Evolutionary conservation across 2,888 invertebrate genomes (phyloP).

Genomic region (Eudasyphora cyanicolor): DNA sequence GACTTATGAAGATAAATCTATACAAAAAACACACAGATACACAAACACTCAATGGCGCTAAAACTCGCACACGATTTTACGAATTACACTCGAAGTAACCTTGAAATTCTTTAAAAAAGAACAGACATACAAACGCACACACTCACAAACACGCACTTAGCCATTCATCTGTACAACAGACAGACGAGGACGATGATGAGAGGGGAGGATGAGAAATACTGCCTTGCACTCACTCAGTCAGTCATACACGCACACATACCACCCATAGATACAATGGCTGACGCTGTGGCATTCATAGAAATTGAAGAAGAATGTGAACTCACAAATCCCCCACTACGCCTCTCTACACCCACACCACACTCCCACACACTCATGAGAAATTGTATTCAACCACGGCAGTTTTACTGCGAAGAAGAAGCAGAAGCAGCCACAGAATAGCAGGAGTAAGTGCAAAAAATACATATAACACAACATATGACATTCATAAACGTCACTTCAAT

Average conservation of each 20-base stretch:
- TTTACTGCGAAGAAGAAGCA: too few species aligned
- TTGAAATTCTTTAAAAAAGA: slow-evolving; percentile 58
- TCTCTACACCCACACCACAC: slow-evolving; percentile 12
- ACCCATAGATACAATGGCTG: too few species aligned
- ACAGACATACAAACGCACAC: not conserved
- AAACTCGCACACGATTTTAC: slow-evolving; percentile 32
- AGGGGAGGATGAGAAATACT: too few species aligned
- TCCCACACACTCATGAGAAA: not conserved
- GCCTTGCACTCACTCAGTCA: too few species aligned
- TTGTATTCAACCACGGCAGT: too few species aligned
- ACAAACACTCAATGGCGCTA: slow-evolving; percentile 13
- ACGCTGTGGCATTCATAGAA: slow-evolving; percentile 21
- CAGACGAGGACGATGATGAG: too few species aligned
- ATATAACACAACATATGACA: slow-evolving; percentile 67
- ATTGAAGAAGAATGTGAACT: not conserved
- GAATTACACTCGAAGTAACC: slow-evolving; percentile 55
- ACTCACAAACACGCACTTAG: not conserved
- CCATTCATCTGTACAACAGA: not conserved
- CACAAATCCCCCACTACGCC: too few species aligned
- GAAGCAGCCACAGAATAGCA: not conserved
- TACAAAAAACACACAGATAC: slow-evolving; percentile 2
- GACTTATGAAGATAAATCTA: slow-evolving; percentile 54
- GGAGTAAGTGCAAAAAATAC: not conserved
- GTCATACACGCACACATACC: too few species aligned
- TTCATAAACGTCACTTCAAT: slow-evolving; percentile 78